Evolutionary conservation across 2,888 invertebrate species (phyloP).

Genomic region (Acronicta psi): DNA sequence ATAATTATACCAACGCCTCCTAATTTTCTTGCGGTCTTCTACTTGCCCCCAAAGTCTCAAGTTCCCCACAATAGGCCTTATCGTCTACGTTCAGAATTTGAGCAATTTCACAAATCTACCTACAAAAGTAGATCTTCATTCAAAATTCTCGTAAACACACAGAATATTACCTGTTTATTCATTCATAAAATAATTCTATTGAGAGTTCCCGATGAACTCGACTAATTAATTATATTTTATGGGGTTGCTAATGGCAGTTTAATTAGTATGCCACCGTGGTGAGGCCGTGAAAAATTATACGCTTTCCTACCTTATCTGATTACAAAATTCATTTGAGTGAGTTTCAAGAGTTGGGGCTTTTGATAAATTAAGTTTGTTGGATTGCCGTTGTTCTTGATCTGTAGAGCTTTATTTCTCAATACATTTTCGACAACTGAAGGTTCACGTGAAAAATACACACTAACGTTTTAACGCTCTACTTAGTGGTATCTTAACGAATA

Average conservation of each 20-base stretch:
- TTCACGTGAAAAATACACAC: too few species aligned
- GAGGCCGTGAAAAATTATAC: constrained; percentile 49
- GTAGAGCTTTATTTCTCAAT: background rate
- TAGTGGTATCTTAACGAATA: too few species aligned
- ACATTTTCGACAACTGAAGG: too few species aligned
- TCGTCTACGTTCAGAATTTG: background rate
- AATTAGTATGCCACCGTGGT: constrained; percentile 44
- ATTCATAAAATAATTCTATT: constrained; percentile 58
- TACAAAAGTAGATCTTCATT: background rate
- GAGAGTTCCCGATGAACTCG: constrained; percentile 49
- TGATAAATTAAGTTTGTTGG: constrained; percentile 44
- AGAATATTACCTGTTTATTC: constrained; percentile 53
- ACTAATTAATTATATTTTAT: constrained; percentile 62
- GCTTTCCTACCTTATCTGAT: constrained; percentile 43
- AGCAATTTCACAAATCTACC: background rate
- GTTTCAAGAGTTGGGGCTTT: constrained; percentile 22
- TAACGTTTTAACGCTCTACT: too few species aligned
- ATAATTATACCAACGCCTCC: too few species aligned
- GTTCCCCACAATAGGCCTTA: background rate
- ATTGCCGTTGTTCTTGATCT: constrained; percentile 5
- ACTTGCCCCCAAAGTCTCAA: too few species aligned
- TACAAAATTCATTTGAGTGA: constrained; percentile 36
- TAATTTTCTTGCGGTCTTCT: too few species aligned
- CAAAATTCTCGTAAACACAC: constrained; percentile 32
- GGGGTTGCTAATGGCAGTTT: constrained; percentile 59